Conservation (phyloP, 1,140 invertebrate species). For the Drosophila nasuta region DNA sequence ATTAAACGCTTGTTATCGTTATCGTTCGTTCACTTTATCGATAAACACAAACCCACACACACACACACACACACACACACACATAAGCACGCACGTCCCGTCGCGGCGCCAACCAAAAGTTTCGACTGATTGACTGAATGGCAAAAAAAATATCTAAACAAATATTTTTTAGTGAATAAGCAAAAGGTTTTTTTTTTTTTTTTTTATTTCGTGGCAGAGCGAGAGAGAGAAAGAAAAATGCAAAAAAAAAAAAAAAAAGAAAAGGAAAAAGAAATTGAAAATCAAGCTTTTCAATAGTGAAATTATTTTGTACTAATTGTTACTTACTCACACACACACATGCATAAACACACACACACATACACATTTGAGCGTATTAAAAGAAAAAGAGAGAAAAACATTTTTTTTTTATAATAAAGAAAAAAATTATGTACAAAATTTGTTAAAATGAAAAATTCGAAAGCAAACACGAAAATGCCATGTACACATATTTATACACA, state of each 20-base stretch:
- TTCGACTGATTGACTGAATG: constrained; percentile 85
- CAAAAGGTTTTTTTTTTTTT: constrained; percentile 56
- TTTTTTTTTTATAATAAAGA: constrained; percentile 42
- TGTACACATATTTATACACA: constrained; percentile 73
- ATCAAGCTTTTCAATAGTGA: constrained; percentile 66
- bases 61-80: not conserved
- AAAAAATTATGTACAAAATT: constrained; percentile 16
- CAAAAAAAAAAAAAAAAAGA: constrained; percentile 28
- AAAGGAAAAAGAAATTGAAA: constrained; percentile 44
- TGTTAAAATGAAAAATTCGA: constrained; percentile 2
- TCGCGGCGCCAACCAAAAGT: constrained; percentile 68
- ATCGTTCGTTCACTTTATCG: constrained; percentile 15
- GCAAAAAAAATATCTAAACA: constrained; percentile 73
- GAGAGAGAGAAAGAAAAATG: constrained; percentile 12
- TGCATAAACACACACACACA: constrained; percentile 37
- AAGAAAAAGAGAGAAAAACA: constrained; percentile 16
- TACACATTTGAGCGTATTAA: constrained; percentile 35
- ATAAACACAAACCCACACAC: constrained; percentile 4
- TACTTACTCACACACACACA: constrained; percentile 64
- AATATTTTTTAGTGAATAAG: constrained; percentile 61
- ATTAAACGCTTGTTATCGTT: constrained; percentile 29
- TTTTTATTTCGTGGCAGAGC: constrained; percentile 7
- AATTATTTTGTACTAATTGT: constrained; percentile 81
- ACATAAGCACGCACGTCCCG: not conserved
- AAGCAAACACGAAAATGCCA: constrained; percentile 62